A percentile compares a stretch with the other conserved stretches of the same genome.
phyloP scores from a whole-genome alignment of 2,797 vertebrate species.

The Lagorchestes hirsutus region DNA sequence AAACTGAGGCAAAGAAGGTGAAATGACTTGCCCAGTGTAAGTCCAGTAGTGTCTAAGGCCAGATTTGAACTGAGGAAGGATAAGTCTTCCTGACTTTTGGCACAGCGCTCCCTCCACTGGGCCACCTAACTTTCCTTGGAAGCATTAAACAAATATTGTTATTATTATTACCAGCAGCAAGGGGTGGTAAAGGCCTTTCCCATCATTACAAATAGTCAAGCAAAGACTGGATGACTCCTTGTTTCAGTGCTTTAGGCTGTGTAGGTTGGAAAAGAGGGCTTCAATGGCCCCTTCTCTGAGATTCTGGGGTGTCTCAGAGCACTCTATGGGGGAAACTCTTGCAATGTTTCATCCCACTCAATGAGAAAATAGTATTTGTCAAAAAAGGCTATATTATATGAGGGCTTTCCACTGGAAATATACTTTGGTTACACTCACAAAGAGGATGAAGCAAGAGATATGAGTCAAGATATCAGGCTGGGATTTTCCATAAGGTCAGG shows the following conservation, averaged over 20 bases:
- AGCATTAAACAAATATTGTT: background rate
- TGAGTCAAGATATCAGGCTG: background rate
- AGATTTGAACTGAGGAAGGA: background rate
- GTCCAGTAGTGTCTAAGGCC: background rate
- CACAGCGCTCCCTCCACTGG: accelerated
- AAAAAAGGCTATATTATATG: background rate
- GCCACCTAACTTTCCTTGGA: background rate
- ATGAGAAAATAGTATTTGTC: background rate
- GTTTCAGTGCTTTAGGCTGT: background rate
- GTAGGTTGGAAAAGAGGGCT: background rate
- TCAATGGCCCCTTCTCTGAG: background rate
- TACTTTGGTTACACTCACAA: background rate
- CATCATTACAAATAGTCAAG: background rate
- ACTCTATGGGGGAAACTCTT: background rate
- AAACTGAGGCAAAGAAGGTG: background rate
- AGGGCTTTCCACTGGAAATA: background rate
- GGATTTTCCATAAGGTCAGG: conserved; percentile 4
- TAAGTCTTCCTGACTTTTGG: background rate
- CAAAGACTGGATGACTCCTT: background rate
- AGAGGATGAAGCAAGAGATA: background rate
- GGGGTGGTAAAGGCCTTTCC: background rate
- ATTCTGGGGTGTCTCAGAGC: background rate
- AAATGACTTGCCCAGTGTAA: background rate
- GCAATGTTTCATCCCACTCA: background rate
- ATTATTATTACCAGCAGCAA: background rate